Evolutionary conservation across 2,113 vertebrate genomes (phyloP), one percentile per base, ranked within the genome.

Genomic region (Maccullochella peelii): DNA sequence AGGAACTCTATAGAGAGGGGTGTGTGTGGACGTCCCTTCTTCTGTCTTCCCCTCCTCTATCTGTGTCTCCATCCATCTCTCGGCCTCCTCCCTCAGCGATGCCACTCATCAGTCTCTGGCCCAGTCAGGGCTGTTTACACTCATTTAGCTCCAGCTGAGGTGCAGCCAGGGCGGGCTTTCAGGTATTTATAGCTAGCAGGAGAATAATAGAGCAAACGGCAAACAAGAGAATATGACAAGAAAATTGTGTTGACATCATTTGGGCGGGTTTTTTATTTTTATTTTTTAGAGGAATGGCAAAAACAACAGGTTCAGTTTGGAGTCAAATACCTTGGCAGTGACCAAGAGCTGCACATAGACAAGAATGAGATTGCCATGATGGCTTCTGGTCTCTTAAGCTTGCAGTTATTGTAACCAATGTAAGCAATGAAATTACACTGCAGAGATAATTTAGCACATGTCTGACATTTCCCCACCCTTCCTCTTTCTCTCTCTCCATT

Each of bases 61-160:
- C 87, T 87, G 74, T 21, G 78, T 88, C 90, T 91, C 81, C 78
- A 92, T 93, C 93, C 57, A 86, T 92, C 91, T 92, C 85, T 67
- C 1, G 21, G 44, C 87, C 73, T 88, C 89, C 84, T 85, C 89
- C 88, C 86, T 69, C 16, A 25, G 74, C 18, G 36, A 59, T 81
- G 83, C 87, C 90, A 80, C 70, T 91, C 89, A 89, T 93, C 84
- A 27, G 69, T 90, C 91, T 92, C 40, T 0, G 69, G 77, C 77
- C 77, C 87, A 85, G 88, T 90, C 90, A 90, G 86, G 70, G 80
- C 85, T 89, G 90, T 92, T 92, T 89, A 92, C 87, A 89, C 89
- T 93, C 80, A 86, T 94, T 90, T 91, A 92, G 81, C 88, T 91
- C 89, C 89, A 77, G 65, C 92, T 63, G 89, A 73, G 89, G 83